Conservation (phyloP, 2,888 invertebrate genomes). For the Galeruca laticollis region DNA sequence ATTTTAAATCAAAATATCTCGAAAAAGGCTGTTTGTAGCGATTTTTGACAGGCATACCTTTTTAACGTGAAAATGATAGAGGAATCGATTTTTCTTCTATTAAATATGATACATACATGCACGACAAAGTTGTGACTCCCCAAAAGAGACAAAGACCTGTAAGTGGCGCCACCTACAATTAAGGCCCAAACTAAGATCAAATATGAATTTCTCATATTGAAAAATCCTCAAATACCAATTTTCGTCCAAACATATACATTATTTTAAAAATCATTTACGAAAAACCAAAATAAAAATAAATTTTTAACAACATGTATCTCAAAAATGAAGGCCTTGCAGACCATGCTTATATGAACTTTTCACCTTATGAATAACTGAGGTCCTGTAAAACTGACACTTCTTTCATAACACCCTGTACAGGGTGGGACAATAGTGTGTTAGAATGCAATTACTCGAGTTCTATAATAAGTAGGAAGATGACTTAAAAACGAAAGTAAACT, state of each 20-base stretch:
- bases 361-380: no score
- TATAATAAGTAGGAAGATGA: constrained; percentile 17
- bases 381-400: not conserved
- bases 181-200: not conserved
- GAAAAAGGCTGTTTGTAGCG: constrained; percentile 10
- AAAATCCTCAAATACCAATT: not conserved
- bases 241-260: constrained; percentile 1
- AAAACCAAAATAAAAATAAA: constrained; percentile 18
- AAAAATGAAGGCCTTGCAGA: constrained; percentile 14
- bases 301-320: not conserved
- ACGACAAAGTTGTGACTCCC: constrained; percentile 7
- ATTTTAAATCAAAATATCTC: not conserved
- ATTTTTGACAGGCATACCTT: constrained; percentile 12
- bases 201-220: not conserved
- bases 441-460: constrained; percentile 5
- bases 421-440: constrained; percentile 21
- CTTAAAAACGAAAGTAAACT: constrained; percentile 20
- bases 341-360: constrained; percentile 14
- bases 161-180: constrained; percentile 8
- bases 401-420: no score
- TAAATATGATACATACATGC: not conserved
- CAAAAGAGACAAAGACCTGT: constrained; percentile 17
- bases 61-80: constrained; percentile 17
- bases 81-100: constrained; percentile 8
- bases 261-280: constrained; percentile 10